Evolutionary conservation across 2,797 vertebrate species (phyloP).

Genomic region (Tragopan temminckii): DNA sequence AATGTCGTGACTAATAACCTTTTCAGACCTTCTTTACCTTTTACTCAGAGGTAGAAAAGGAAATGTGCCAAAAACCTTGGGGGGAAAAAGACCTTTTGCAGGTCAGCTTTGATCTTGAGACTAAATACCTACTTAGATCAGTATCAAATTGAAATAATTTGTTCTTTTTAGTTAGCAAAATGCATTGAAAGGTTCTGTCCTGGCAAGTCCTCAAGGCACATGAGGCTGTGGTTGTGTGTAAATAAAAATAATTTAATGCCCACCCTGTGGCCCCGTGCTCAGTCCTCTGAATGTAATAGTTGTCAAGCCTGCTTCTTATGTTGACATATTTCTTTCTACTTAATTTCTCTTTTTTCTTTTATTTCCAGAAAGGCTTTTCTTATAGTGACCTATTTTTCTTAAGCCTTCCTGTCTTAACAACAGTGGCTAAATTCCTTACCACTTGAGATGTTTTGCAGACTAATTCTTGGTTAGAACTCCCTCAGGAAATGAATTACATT

Average conservation of each 20-base stretch:
- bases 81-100: neutral
- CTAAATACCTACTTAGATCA: neutral
- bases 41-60: neutral
- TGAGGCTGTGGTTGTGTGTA: neutral
- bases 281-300: neutral
- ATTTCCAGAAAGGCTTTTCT: neutral
- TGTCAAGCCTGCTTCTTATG: neutral
- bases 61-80: neutral
- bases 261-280: neutral
- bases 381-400: neutral
- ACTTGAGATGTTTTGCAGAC: neutral
- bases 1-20: neutral
- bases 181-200: neutral
- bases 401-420: neutral
- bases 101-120: neutral
- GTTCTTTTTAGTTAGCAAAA: neutral
- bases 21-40: neutral
- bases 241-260: neutral
- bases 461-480: conserved; percentile 1
- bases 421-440: neutral
- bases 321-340: neutral
- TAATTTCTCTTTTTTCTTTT: neutral
- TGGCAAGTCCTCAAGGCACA: neutral
- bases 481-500: neutral
- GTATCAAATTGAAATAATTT: neutral